These are phyloP conservation scores for Dendrocincla fuliginosa DNA, from an alignment of 2,797 vertebrate species.

Conservation along the genomic window DNA sequence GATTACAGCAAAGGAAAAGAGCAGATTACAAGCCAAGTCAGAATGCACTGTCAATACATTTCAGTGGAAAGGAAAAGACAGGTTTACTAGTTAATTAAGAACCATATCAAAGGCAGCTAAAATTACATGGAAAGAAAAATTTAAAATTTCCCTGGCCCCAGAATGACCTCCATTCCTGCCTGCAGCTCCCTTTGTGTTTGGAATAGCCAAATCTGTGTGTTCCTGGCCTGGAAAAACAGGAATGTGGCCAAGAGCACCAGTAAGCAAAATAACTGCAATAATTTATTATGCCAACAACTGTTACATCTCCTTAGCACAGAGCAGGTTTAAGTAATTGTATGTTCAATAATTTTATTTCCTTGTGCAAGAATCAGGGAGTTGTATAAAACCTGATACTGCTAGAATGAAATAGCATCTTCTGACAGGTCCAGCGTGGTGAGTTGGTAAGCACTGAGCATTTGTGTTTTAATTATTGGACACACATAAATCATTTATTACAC, in stretches of 20 bases:
- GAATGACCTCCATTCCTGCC: not conserved
- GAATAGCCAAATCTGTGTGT: not conserved
- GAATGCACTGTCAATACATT: not conserved
- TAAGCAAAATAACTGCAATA: not conserved
- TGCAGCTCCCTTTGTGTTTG: not conserved
- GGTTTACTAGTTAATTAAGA: constrained; percentile 39
- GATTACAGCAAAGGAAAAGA: not conserved
- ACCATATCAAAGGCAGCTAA: constrained; percentile 13
- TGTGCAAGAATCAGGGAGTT: not conserved
- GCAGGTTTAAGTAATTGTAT: not conserved
- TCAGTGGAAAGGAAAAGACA: not conserved
- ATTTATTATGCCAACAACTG: not conserved
- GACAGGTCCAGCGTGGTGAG: not conserved
- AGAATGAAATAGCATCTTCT: not conserved
- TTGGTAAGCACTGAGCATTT: not conserved
- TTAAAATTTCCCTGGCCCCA: not conserved
- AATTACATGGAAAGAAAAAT: constrained; percentile 24
- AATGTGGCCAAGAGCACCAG: not conserved
- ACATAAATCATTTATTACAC: not conserved
- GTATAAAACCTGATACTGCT: not conserved
- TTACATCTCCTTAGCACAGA: not conserved
- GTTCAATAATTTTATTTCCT: not conserved
- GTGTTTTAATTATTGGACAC: not conserved
- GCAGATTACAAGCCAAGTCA: not conserved
- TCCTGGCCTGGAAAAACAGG: not conserved